Evolutionary conservation across 2,888 invertebrate species (phyloP), one percentile per base, ranked within the genome.

Genomic region (Punctoribates punctum): DNA sequence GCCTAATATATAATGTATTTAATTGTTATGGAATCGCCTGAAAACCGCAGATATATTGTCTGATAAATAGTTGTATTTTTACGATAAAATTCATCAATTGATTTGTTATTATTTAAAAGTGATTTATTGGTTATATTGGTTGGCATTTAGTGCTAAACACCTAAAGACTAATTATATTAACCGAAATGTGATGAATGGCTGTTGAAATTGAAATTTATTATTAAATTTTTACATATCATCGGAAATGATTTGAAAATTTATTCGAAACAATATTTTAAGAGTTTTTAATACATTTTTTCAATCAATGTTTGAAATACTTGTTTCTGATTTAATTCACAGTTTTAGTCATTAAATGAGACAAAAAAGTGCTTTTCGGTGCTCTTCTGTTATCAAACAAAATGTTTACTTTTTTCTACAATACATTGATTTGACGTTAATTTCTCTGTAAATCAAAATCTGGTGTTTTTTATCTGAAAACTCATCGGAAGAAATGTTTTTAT

Each of bases 91-190:
- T 62, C 27, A 34, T 62, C 11, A 17, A 62, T 29, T 29, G 11
- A 29, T 23, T 62, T 62, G 62, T 62, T 62, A 62, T 62, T 62
- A 62, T 62, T 62, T 62, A 48, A 29, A 62, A 62, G 62, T n/a
- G 62, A 62, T 62, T 62, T n/a, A n/a, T n/a, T n/a, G n/a, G n/a
- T n/a, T n/a, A n/a, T 62, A 62, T 62, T 62, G 29, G 8, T 29
- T 62, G 62, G 62, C 62, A 62, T 62, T 62, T 62, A 23, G 62
- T 34, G 57, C 57, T 57, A 23, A 57, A 57, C 5, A 34, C 34
- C 4, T 34, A 48, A n/a, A 54, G 20, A 27, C 62, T 62, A 62
- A 62, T 62, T 1, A 62, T 57, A 57, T 62, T 62, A 62, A 62
- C 62, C 17, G 62, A 62, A 23, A 62, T 62, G 62, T 62, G 62